Evolutionary conservation across 2,888 invertebrate species (phyloP).

Genomic region (Bombylius discolor): DNA sequence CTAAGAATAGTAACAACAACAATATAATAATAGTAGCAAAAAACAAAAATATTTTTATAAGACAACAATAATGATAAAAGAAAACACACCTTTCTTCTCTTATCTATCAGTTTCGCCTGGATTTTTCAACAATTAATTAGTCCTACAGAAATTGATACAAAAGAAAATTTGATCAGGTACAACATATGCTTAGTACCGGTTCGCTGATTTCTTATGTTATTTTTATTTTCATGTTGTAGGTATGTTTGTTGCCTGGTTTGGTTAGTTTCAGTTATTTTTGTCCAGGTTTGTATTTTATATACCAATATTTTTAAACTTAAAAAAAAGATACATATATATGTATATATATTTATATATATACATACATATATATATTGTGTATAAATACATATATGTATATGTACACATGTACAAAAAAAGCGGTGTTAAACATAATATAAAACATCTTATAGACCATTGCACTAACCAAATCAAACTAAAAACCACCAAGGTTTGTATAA

Average conservation of each 20-base stretch:
- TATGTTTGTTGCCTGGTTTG: not conserved
- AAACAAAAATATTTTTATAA: too few relatives aligned
- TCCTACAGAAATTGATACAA: not conserved
- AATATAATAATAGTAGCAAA: too few relatives aligned
- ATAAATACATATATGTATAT: too few relatives aligned
- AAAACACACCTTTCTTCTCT: not conserved
- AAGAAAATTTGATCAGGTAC: not conserved
- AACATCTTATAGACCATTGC: not conserved
- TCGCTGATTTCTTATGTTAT: not conserved
- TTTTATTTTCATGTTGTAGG: too few relatives aligned
- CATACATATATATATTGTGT: too few relatives aligned
- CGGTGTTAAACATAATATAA: not conserved
- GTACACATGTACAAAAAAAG: too few relatives aligned
- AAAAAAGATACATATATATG: too few relatives aligned
- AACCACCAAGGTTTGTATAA: not conserved
- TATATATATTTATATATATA: too few relatives aligned
- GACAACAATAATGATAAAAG: not conserved
- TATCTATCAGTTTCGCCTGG: not conserved
- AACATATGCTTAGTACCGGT: not conserved
- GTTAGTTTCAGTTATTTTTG: not conserved
- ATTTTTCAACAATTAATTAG: not conserved
- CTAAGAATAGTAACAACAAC: too few relatives aligned
- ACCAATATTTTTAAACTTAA: too few relatives aligned
- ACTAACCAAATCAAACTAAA: not conserved
- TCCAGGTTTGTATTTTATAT: too few relatives aligned